Conservation (phyloP, 2,888 invertebrate species). For the Tetranychus truncatus region DNA sequence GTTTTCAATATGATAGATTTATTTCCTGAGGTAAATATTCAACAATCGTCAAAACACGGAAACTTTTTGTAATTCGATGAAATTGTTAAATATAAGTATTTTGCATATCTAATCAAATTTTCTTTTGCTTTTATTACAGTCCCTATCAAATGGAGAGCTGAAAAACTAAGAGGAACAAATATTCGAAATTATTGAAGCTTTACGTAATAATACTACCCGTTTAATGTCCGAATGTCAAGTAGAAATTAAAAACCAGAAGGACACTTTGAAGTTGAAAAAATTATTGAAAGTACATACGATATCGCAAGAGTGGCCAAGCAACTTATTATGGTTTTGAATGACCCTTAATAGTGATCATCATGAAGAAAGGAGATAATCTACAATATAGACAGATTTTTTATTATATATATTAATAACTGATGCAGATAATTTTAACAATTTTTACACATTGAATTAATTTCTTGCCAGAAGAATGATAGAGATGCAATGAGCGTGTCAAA, state of each 20-base stretch:
- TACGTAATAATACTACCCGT: background rate
- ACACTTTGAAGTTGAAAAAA: conserved; percentile 40
- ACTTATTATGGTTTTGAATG: background rate
- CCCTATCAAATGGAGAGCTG: no score
- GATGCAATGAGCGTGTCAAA: no score
- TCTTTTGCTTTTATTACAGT: no score
- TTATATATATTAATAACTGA: no score
- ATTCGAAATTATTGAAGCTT: background rate
- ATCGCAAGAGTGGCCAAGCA: conserved; percentile 74
- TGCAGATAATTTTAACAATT: no score
- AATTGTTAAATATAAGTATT: background rate
- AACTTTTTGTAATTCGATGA: background rate
- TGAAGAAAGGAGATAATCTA: no score
- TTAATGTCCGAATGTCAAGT: conserved; percentile 6
- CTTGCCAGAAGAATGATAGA: no score
- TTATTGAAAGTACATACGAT: conserved; percentile 71
- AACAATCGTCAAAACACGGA: background rate
- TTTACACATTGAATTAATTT: no score
- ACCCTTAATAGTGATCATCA: no score
- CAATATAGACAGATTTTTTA: no score
- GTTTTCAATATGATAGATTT: conserved; percentile 45
- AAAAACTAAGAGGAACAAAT: background rate
- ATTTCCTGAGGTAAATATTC: conserved; percentile 31
- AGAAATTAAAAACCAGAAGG: background rate
- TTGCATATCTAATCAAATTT: no score